These are phyloP conservation scores for Hemichromis elongatus DNA, from an alignment of 2,113 vertebrate genomes.

Conservation along the genomic window DNA sequence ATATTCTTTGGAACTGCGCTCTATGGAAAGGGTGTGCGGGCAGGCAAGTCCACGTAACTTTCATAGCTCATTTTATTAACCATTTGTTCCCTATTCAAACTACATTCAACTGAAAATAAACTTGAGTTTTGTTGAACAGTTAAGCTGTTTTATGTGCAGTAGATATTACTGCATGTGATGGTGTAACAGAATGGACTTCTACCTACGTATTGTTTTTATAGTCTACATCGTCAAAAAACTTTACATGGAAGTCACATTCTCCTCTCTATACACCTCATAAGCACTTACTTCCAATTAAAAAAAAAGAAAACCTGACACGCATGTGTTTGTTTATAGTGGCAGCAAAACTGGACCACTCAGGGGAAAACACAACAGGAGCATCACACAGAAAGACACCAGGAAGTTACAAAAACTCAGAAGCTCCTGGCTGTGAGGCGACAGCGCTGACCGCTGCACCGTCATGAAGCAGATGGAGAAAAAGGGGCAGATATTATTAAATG, in stretches of 20 bases:
- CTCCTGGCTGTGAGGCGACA: background rate
- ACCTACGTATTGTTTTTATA: background rate
- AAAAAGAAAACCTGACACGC: background rate
- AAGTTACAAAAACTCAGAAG: background rate
- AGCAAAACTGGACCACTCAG: background rate
- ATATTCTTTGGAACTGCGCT: background rate
- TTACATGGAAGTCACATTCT: background rate
- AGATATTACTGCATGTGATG: background rate
- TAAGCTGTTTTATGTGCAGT: background rate
- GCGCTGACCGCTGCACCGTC: background rate
- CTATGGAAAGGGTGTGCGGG: background rate
- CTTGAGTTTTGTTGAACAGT: background rate
- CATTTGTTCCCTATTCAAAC: background rate
- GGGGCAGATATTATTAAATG: slow-evolving; percentile 29
- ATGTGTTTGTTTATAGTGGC: background rate
- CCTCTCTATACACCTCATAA: background rate
- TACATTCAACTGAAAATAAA: background rate
- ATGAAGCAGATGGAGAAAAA: background rate
- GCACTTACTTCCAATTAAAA: background rate
- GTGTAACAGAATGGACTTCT: background rate
- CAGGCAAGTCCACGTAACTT: too few species aligned
- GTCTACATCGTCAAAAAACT: background rate
- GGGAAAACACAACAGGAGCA: background rate
- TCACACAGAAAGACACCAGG: background rate
- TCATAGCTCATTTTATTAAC: background rate